Evolutionary conservation across 2,888 invertebrate genomes (phyloP).

Genomic region (Acrobasis suavella): DNA sequence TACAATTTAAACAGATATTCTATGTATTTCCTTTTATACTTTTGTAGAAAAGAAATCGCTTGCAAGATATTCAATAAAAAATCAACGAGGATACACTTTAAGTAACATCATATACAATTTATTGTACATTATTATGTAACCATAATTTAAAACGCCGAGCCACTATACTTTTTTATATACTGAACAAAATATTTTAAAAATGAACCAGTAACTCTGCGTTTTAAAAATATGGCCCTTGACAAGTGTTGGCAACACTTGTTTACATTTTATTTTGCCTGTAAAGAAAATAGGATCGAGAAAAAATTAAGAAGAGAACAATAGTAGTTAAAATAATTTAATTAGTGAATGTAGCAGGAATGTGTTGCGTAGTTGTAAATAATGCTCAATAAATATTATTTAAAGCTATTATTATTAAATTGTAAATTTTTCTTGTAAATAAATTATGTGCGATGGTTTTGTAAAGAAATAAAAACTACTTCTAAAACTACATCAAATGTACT

Average conservation of each 20-base stretch:
- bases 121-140: too few species aligned
- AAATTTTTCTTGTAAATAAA: conserved; percentile 65
- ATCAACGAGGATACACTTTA: too few species aligned
- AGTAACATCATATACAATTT: neutral
- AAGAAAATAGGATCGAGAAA: neutral
- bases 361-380: conserved; percentile 45
- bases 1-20: neutral
- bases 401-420: conserved; percentile 40
- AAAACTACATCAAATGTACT: neutral
- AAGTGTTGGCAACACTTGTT: neutral
- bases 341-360: neutral
- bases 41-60: neutral
- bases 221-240: too few species aligned
- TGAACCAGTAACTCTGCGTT: too few species aligned
- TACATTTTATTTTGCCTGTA: neutral
- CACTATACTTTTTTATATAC: too few species aligned
- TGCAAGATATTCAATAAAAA: neutral
- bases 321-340: conserved; percentile 24
- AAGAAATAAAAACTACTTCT: conserved; percentile 1
- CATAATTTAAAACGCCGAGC: too few species aligned
- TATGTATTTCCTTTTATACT: conserved; percentile 22
- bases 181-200: too few species aligned
- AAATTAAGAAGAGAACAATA: neutral
- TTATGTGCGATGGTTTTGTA: conserved; percentile 44
- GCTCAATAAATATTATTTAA: conserved; percentile 50